Percentiles rank a stretch among this genome's conserved stretches.
These are phyloP conservation scores for Cynopterus sphinx DNA, from an alignment of 2,797 vertebrate species.

Conservation along the genomic window DNA sequence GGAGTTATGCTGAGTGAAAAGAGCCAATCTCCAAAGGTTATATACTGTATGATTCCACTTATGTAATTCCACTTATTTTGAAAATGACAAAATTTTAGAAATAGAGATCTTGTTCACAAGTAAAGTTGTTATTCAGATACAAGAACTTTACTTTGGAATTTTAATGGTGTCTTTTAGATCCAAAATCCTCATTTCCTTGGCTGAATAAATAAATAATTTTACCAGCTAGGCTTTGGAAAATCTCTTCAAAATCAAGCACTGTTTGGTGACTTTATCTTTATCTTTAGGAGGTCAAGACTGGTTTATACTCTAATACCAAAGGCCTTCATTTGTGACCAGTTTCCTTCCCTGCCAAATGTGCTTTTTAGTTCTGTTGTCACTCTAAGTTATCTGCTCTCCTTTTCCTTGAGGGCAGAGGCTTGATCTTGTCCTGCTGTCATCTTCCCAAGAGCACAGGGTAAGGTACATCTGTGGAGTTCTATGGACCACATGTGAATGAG, in stretches of 20 bases:
- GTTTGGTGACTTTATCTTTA: not conserved
- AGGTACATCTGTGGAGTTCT: not conserved
- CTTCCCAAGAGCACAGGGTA: not conserved
- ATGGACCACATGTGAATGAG: not conserved
- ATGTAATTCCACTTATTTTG: too few species aligned
- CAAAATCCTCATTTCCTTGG: not conserved
- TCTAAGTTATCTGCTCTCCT: not conserved
- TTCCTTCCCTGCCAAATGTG: not conserved
- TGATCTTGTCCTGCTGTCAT: not conserved
- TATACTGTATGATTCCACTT: not conserved
- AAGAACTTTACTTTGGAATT: slow-evolving; percentile 7
- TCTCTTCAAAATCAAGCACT: not conserved
- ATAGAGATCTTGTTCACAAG: not conserved
- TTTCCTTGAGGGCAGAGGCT: not conserved
- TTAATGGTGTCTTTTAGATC: not conserved
- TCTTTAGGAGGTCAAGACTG: not conserved
- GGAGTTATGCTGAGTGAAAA: not conserved
- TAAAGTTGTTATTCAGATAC: slow-evolving; percentile 14
- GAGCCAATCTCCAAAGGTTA: not conserved
- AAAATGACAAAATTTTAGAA: slow-evolving; percentile 25
- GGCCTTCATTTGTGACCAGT: not conserved
- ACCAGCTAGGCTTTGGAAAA: slow-evolving; percentile 1
- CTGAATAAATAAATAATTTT: slow-evolving; percentile 36
- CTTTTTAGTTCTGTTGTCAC: not conserved
- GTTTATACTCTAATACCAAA: not conserved